Conservation (phyloP, 2,113 vertebrate species). For the Gopherus evgoodei region DNA sequence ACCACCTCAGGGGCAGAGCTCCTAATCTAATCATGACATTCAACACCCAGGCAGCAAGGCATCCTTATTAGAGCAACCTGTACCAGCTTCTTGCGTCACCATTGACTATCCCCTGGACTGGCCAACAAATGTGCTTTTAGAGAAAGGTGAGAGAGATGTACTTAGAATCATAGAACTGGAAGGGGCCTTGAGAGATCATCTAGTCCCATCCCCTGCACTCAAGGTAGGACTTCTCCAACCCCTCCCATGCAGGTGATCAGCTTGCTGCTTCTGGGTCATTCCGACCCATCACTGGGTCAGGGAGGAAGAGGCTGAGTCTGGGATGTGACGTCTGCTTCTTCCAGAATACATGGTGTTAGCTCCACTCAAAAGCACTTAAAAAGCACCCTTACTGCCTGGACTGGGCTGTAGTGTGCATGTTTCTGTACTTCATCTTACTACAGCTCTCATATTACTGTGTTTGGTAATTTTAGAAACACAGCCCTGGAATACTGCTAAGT, state of each 20-base stretch:
- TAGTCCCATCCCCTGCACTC: too few relatives aligned
- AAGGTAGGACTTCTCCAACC: not conserved
- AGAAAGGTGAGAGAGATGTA: not conserved
- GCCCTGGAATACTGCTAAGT: conserved; percentile 59
- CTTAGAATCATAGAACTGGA: not conserved
- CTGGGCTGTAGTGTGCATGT: conserved; percentile 30
- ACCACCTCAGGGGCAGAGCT: not conserved
- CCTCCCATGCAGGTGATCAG: conserved; percentile 18
- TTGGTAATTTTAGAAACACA: conserved; percentile 68
- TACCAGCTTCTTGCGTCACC: not conserved
- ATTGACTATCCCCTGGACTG: not conserved
- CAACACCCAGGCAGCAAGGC: not conserved
- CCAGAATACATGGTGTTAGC: not conserved
- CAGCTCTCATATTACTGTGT: conserved; percentile 45
- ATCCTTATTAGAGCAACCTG: not conserved
- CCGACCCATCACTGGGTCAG: not conserved
- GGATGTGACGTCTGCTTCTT: not conserved
- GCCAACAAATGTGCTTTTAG: not conserved
- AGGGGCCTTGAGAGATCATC: too few relatives aligned
- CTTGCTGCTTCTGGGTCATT: conserved; percentile 10
- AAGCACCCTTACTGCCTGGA: not conserved
- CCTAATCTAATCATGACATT: not conserved
- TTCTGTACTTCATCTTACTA: conserved; percentile 52
- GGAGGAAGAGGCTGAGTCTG: not conserved
- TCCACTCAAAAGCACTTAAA: conserved; percentile 5